Evolutionary conservation across 2,797 vertebrate genomes (phyloP).

Genomic region (Lepilemur ruficaudatus): DNA sequence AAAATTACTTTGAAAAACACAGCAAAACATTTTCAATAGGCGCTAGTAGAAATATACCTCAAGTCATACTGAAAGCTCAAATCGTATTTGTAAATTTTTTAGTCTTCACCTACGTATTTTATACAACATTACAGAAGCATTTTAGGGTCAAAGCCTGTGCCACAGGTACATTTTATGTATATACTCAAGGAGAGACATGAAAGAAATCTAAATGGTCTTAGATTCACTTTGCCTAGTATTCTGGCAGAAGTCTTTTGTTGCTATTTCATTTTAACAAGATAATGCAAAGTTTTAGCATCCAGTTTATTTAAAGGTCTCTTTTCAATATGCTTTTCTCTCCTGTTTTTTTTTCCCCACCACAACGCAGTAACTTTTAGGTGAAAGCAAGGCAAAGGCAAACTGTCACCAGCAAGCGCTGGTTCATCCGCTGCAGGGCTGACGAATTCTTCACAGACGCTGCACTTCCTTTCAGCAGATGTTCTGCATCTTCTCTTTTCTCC

Average conservation of each 20-base stretch:
- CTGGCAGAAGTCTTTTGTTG: background rate
- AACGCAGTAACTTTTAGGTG: background rate
- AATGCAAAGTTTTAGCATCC: background rate
- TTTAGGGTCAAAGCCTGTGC: background rate
- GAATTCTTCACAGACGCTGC: background rate
- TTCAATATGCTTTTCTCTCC: no score
- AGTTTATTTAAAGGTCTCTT: background rate
- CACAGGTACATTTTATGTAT: background rate
- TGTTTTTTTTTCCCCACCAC: no score
- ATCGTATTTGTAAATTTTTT: background rate
- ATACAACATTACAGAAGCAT: background rate
- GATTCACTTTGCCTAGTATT: background rate
- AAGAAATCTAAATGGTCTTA: background rate
- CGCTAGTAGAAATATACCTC: background rate
- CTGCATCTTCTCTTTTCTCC: background rate
- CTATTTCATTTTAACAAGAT: background rate
- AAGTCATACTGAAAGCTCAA: background rate
- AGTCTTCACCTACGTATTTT: background rate
- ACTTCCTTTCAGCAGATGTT: background rate
- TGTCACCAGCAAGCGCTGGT: accelerated
- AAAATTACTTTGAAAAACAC: background rate
- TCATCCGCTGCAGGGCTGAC: accelerated
- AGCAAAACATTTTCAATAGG: background rate
- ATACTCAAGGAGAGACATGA: background rate
- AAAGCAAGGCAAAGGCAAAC: background rate